Conservation (phyloP, 1,140 invertebrate genomes). For the Cotesia typhae region DNA sequence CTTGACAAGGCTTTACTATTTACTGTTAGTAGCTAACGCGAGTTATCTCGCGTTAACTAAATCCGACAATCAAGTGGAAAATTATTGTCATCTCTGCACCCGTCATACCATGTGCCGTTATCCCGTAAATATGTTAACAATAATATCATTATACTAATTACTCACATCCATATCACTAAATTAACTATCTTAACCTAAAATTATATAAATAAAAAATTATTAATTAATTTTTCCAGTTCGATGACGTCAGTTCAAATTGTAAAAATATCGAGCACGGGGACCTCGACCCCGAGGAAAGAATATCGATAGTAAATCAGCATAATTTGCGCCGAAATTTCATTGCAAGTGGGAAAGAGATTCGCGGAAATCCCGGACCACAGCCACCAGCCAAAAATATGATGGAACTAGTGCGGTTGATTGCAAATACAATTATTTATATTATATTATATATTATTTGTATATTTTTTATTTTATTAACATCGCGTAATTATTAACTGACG, state of each 20-base stretch:
- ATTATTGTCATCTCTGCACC: constrained; percentile 48
- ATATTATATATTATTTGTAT: background rate
- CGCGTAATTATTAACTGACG: background rate
- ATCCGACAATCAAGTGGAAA: constrained; percentile 25
- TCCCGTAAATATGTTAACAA: constrained; percentile 44
- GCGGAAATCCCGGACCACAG: constrained; percentile 66
- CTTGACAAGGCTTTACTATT: constrained; percentile 24
- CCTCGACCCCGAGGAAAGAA: constrained; percentile 44
- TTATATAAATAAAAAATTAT: background rate
- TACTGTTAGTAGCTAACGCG: constrained; percentile 36
- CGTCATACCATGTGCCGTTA: constrained; percentile 50
- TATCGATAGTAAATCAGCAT: constrained; percentile 54
- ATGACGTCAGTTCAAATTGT: constrained; percentile 41
- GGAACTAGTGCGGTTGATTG: constrained; percentile 58
- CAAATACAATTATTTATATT: constrained; percentile 8
- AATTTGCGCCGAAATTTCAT: constrained; percentile 65
- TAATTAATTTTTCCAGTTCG: constrained; percentile 39
- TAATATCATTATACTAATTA: background rate
- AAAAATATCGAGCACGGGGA: constrained; percentile 36
- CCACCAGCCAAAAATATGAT: constrained; percentile 68
- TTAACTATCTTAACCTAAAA: background rate
- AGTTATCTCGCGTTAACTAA: constrained; percentile 37
- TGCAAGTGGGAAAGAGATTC: constrained; percentile 61
- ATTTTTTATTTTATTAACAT: background rate
- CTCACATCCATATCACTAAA: background rate